A percentile compares a stretch with the other conserved stretches of the same genome.
Conservation (phyloP, 1,140 invertebrate species). For the Nylanderia fulva region DNA sequence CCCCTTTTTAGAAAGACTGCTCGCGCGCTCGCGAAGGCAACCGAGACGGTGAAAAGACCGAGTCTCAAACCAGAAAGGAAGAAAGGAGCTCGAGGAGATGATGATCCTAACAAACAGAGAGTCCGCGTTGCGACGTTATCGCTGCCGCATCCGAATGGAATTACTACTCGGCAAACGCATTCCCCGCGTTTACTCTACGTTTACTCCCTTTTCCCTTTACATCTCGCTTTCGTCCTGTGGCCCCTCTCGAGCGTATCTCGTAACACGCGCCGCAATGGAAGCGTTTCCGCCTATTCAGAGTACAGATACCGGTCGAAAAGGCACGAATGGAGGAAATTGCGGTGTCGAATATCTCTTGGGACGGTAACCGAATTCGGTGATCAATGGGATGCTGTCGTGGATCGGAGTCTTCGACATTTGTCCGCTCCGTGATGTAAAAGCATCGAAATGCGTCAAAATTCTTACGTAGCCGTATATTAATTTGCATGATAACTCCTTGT, state of each 20-base stretch:
- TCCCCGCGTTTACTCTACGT: slow-evolving; percentile 67
- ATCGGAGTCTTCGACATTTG: background rate
- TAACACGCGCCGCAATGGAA: background rate
- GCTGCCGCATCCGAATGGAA: slow-evolving; percentile 64
- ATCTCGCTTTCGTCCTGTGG: background rate
- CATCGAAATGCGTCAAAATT: background rate
- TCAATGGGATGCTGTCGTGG: background rate
- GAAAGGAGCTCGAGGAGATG: slow-evolving; percentile 53
- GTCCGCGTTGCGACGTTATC: slow-evolving; percentile 67
- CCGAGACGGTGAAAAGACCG: slow-evolving; percentile 1
- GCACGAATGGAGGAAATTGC: too few species aligned
- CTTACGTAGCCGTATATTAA: background rate
- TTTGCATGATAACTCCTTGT: background rate
- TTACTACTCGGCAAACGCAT: slow-evolving; percentile 70
- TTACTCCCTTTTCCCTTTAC: slow-evolving; percentile 42
- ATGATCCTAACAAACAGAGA: slow-evolving; percentile 72
- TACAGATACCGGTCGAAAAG: background rate
- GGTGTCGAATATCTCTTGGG: background rate
- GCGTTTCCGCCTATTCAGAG: background rate
- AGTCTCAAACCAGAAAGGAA: background rate
- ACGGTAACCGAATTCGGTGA: background rate
- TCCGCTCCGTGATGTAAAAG: background rate
- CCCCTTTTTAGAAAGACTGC: background rate
- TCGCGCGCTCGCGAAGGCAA: background rate
- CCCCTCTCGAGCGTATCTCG: background rate